phyloP scores from a whole-genome alignment of 2,888 invertebrate genomes.

The Lithodes maja region DNA sequence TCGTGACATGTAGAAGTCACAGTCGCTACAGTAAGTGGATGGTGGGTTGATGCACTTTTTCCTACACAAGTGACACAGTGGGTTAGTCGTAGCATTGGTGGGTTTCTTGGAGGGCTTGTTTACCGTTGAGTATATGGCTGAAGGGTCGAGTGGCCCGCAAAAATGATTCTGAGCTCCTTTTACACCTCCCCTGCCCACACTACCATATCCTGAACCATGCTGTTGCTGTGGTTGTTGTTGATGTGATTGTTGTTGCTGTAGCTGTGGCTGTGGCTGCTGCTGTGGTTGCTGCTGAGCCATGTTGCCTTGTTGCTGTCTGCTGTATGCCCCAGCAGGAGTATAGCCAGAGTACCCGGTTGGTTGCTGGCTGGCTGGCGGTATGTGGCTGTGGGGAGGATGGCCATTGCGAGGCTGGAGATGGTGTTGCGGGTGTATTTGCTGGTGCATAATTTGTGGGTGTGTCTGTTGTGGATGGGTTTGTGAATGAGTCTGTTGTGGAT shows the following conservation, averaged over 20 bases:
- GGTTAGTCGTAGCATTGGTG: conserved; percentile 27
- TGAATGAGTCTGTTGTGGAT: conserved; percentile 41
- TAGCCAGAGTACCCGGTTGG: conserved; percentile 44
- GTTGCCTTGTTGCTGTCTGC: conserved; percentile 16
- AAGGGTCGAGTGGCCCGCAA: conserved; percentile 68
- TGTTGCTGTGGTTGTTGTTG: conserved; percentile 39
- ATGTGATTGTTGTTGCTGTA: conserved; percentile 13
- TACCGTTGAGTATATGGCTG: conserved; percentile 70
- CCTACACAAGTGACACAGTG: conserved; percentile 67
- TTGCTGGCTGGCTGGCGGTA: conserved; percentile 10
- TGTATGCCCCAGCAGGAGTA: conserved; percentile 31
- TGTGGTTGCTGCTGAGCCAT: conserved; percentile 37
- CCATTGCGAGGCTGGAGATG: conserved; percentile 29
- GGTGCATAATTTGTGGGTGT: conserved; percentile 44
- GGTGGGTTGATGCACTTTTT: conserved; percentile 67
- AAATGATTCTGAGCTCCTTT: conserved; percentile 64
- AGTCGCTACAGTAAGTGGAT: conserved; percentile 69
- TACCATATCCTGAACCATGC: conserved; percentile 65
- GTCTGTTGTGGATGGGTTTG: conserved; percentile 29
- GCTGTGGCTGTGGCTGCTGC: conserved; percentile 9
- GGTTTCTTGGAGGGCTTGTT: conserved; percentile 65
- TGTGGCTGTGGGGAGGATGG: conserved; percentile 32
- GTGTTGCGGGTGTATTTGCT: conserved; percentile 28
- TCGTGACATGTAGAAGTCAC: conserved; percentile 70
- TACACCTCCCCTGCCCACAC: conserved; percentile 67